Evolutionary conservation across 2,888 invertebrate genomes (phyloP).

Genomic region (Plagodis pulveraria): DNA sequence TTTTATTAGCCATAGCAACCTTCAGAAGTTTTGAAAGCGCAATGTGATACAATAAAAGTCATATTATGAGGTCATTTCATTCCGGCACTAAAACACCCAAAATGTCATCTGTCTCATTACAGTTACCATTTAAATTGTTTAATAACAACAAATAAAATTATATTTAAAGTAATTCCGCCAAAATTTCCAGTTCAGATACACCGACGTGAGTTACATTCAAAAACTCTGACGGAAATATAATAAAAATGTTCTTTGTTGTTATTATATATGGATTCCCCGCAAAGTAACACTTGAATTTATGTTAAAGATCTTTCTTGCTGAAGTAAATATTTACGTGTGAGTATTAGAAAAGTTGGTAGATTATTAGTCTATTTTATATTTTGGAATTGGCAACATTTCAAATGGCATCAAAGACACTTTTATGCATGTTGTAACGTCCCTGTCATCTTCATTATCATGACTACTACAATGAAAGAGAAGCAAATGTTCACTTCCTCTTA

Average conservation of each 20-base stretch:
- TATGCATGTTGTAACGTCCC: slow-evolving; percentile 1
- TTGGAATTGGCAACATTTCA: slow-evolving; percentile 13
- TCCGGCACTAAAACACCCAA: slow-evolving; percentile 36
- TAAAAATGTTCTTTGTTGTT: too few relatives aligned
- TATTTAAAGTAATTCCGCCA: too few relatives aligned
- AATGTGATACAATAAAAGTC: slow-evolving; percentile 31
- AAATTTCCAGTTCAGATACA: too few relatives aligned
- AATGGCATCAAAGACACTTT: neutral
- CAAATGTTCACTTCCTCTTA: slow-evolving; percentile 5
- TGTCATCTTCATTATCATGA: slow-evolving; percentile 6
- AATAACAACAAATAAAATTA: too few relatives aligned
- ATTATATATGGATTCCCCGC: neutral
- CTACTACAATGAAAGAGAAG: neutral
- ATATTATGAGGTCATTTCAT: slow-evolving; percentile 34
- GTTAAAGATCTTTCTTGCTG: neutral
- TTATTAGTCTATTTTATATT: slow-evolving; percentile 7
- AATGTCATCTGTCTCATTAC: slow-evolving; percentile 30
- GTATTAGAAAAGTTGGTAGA: neutral
- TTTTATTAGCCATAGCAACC: slow-evolving; percentile 29
- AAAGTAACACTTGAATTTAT: neutral
- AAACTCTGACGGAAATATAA: too few relatives aligned
- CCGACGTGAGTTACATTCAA: too few relatives aligned
- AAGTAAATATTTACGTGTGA: too few relatives aligned
- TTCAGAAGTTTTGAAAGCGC: slow-evolving; percentile 30
- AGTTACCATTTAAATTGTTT: slow-evolving; percentile 30